Base-by-base conservation (phyloP, 2,113 vertebrate genomes). In the Columbina picui region DNA sequence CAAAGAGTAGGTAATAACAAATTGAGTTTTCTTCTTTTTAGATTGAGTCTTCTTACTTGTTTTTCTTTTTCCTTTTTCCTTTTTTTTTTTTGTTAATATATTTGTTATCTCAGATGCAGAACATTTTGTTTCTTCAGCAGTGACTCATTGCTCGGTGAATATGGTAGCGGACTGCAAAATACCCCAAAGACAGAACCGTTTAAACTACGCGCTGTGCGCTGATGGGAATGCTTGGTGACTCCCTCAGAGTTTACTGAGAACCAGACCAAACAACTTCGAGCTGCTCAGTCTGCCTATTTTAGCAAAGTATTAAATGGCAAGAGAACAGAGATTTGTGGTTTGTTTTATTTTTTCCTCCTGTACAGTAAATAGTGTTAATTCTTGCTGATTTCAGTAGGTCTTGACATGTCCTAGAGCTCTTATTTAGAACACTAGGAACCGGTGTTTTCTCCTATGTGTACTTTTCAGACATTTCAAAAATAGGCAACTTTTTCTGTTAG, bases 261-360 rank as follows among this genome's bases (percentile, higher is more conserved):
- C 5, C 12, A 77, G 55, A 84, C 55, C 39, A 92, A 94, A 59
- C 12, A 30, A 32, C n/a, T 73, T 89, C 38, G 13, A 69, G 12
- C 23, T 77, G 73, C 27, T 70, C 41, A 52, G 18, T 52, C 76
- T 81, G 78, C 41, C 91, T 73, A 78, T 95, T 77, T 90, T 89
- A 85, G 67, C 55, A 84, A 96, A 94, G 87, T 82, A 91, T 83
- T 67, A 93, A 95, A 93, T 85, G n/a, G 50, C 10, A 88, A 78
- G 80, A 93, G 11, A 95, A 84, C 56, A 50, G 43, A 74, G 81
- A 41, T 41, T 92, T 75, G 43, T 19, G 43, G 17, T 45, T 45
- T 45, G 41, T 5, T 41, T 41, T 41, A 18, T 84, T 36, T 52
- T 82, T 64, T 49, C n/a, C 3, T 18, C 8, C 14, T 52, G 39